Evolutionary conservation across 2,888 invertebrate species (phyloP).

Genomic region (Caenorhabditis panamensis): DNA sequence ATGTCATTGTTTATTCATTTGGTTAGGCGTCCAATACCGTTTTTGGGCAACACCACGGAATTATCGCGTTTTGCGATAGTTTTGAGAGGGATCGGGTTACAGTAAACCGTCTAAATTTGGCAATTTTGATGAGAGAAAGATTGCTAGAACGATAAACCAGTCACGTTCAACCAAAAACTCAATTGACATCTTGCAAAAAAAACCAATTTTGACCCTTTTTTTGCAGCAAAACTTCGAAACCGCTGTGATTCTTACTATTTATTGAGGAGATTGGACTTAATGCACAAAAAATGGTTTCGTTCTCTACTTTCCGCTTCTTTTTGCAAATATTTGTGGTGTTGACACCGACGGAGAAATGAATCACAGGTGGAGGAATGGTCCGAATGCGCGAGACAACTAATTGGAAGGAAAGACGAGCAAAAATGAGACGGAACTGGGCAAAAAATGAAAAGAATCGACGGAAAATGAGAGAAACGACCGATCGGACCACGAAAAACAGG

Average conservation of each 20-base stretch:
- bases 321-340: slow-evolving; percentile 45
- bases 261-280: slow-evolving; percentile 46
- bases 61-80: neutral
- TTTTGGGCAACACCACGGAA: slow-evolving; percentile 13
- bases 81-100: neutral
- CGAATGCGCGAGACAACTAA: no score
- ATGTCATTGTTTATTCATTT: slow-evolving; percentile 56
- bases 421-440: neutral
- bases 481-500: neutral
- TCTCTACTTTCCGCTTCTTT: neutral
- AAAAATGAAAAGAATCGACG: neutral
- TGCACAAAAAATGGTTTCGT: slow-evolving; percentile 21
- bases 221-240: slow-evolving; percentile 11
- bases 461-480: neutral
- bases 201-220: no score
- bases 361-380: slow-evolving; percentile 25
- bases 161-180: no score
- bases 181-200: neutral
- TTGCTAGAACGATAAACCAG: no score
- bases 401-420: no score
- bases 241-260: no score
- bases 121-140: neutral
- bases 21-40: slow-evolving; percentile 31
- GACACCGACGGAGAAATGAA: slow-evolving; percentile 28
- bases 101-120: slow-evolving; percentile 7